Evolutionary conservation across 2,113 vertebrate genomes (phyloP), one percentile per base, ranked within the genome.

Genomic region (Holacanthus passer): DNA sequence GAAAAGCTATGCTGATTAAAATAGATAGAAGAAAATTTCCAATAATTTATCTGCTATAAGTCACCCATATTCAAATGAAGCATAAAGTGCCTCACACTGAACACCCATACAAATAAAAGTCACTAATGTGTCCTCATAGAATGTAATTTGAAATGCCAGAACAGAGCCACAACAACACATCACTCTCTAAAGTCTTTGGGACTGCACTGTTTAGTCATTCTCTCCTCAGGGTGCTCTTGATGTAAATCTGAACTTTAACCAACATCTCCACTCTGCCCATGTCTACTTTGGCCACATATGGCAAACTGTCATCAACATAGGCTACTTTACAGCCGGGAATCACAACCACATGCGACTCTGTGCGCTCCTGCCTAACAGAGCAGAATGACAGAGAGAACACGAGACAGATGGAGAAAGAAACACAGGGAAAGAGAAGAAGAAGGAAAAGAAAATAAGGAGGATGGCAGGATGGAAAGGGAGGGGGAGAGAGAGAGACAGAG

Each of bases 401-500:
- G 6, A 48, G 62, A 59, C 84, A 92, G 81, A 90, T 86, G 81
- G 87, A 79, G 85, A 12, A 48, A 55, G 41, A 75, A 50, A 39
- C 43, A 35, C 29, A 71, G 7, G 32, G 8, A 8, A 47, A 43
- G 11, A n/a, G 20, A 37, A 65, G 20, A 29, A 43, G n/a, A 56
- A 24, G 3, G 37, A 3, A 2, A 29, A 62, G 60, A 47, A 43
- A 29, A 59, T 6, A 62, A 27, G 29, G 27, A 62, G 48, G 58
- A 43, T 16, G 45, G 32, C 22, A 62, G 59, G 58, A 48, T 12
- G 43, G 7, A 24, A 8, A 68, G 66, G 19, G n/a, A 50, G 35
- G 2, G 35, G 8, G 35, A 37, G 35, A 37, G 35, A 4, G 35
- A 37, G 35, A 37, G 2, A 37, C 2, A 37, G 35, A 37, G 35